Conservation (phyloP, 2,888 invertebrate genomes). For the Thymelicus lineola region DNA sequence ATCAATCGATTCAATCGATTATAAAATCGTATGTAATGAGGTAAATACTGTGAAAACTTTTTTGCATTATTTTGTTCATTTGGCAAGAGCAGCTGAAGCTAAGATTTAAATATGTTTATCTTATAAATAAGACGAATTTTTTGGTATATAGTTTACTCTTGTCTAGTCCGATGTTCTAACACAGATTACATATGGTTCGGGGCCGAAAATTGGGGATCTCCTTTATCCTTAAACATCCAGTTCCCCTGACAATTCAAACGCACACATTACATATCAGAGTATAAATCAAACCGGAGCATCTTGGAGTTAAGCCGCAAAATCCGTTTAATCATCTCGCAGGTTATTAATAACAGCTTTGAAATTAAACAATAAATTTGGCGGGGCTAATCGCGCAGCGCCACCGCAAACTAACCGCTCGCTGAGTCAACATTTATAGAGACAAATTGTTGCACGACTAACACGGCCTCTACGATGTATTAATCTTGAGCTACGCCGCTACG, state of each 20-base stretch:
- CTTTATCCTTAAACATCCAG: constrained; percentile 42
- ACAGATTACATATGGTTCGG: too few relatives aligned
- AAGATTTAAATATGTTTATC: too few relatives aligned
- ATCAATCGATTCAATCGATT: too few relatives aligned
- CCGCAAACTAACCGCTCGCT: constrained; percentile 74
- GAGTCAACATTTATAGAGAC: constrained; percentile 85
- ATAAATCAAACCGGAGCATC: constrained; percentile 78
- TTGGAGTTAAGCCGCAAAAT: constrained; percentile 75
- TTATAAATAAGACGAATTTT: too few relatives aligned
- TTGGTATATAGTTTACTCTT: too few relatives aligned
- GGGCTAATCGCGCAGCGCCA: constrained; percentile 80
- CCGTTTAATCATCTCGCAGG: constrained; percentile 80
- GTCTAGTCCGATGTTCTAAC: too few relatives aligned
- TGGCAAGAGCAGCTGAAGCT: too few relatives aligned
- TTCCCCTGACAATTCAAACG: constrained; percentile 55
- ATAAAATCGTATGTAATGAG: too few relatives aligned
- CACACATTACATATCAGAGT: constrained; percentile 62
- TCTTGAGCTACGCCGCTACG: constrained; percentile 70
- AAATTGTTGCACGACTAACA: constrained; percentile 82
- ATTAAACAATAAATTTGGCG: constrained; percentile 84
- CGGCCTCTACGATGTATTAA: constrained; percentile 80
- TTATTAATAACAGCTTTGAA: constrained; percentile 84
- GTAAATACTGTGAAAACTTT: too few relatives aligned
- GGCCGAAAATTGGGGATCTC: too few relatives aligned
- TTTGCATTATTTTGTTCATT: too few relatives aligned